Conservation (phyloP, 2,888 invertebrate species). For the Xanthorhoe spadicearia region DNA sequence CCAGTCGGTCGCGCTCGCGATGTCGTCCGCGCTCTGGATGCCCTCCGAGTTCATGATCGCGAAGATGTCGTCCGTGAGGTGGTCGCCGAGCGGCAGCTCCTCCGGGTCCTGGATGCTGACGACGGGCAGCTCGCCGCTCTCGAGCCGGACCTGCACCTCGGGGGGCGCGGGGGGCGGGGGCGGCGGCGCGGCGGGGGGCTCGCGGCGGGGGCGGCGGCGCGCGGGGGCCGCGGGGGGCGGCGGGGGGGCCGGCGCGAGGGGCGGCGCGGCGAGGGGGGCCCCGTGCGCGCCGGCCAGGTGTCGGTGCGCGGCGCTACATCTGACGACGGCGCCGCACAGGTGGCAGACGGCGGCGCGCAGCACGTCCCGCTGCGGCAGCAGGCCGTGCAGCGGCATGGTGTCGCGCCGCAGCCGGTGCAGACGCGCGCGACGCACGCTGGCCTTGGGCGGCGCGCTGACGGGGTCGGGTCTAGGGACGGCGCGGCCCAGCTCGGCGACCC, state of each 20-base stretch:
- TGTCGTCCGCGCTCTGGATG: constrained; percentile 79
- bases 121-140: constrained; percentile 78
- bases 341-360: constrained; percentile 92
- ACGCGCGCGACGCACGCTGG: constrained; percentile 69
- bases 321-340: constrained; percentile 90
- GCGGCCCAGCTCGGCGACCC: constrained; percentile 81
- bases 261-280: constrained; percentile 63
- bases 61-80: constrained; percentile 79
- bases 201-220: constrained; percentile 56
- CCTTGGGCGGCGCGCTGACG: constrained; percentile 65
- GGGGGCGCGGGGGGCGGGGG: constrained; percentile 56
- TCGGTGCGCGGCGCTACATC: constrained; percentile 90
- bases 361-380: constrained; percentile 91
- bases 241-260: constrained; percentile 77
- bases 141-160: constrained; percentile 78
- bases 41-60: constrained; percentile 82
- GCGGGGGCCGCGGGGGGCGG: constrained; percentile 60
- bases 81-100: constrained; percentile 77
- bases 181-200: constrained; percentile 66
- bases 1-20: constrained; percentile 79
- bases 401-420: constrained; percentile 82
- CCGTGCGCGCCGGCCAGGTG: constrained; percentile 87
- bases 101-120: constrained; percentile 83
- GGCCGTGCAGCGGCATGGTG: constrained; percentile 90
- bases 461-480: constrained; percentile 74